A percentile compares a stretch with the other conserved stretches of the same genome.
These are phyloP conservation scores for Mesoclemmys tuberculata DNA, from an alignment of 2,113 vertebrate genomes.

Conservation along the genomic window DNA sequence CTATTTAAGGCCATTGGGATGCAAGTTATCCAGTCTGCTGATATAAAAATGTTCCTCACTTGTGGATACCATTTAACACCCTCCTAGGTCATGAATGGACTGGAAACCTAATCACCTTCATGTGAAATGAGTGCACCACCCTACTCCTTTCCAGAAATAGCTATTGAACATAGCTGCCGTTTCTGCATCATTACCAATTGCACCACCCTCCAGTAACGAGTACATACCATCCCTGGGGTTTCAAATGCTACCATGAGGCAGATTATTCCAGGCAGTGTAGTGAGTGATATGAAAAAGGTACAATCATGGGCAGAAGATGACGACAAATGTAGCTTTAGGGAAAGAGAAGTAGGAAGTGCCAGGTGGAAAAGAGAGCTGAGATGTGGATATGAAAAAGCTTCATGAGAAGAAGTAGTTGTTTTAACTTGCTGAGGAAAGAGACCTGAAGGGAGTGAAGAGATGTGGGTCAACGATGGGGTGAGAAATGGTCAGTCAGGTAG, in stretches of 20 bases:
- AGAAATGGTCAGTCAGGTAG: neutral
- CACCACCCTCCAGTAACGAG: neutral
- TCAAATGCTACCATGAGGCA: neutral
- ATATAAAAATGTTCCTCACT: neutral
- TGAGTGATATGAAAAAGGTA: neutral
- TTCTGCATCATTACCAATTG: neutral
- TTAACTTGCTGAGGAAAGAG: slow-evolving; percentile 19
- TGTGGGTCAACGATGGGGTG: neutral
- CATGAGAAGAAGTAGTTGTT: neutral
- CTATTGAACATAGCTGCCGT: neutral
- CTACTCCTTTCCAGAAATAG: neutral
- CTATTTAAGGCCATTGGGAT: neutral
- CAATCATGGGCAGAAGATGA: slow-evolving; percentile 1
- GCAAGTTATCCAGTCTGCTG: neutral
- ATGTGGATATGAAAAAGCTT: neutral
- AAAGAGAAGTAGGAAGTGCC: neutral
- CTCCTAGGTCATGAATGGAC: neutral
- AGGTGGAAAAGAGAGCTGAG: neutral
- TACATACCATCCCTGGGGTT: neutral
- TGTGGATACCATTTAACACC: neutral
- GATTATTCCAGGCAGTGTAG: neutral
- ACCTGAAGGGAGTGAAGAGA: neutral
- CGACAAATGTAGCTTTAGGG: neutral
- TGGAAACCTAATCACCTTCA: neutral
- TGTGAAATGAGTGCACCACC: neutral